Evolutionary conservation across 2,113 vertebrate genomes (phyloP), one percentile per base, ranked within the genome.

Genomic region (Caracal caracal): DNA sequence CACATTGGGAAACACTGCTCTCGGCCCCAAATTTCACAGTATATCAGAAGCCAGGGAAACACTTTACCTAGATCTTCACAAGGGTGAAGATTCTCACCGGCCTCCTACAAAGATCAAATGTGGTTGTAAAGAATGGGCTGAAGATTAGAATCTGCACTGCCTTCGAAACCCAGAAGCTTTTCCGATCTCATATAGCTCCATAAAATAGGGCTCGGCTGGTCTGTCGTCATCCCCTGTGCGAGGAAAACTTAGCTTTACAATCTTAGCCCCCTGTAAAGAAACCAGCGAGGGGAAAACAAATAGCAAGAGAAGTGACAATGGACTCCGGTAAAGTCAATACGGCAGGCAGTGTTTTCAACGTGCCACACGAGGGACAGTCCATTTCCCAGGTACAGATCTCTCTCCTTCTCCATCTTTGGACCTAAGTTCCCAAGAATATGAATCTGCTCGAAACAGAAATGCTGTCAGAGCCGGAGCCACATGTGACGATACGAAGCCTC

Each of bases 51-150:
- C 81, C 81, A 93, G 59, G 56, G 90, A 98, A 92, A 87, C 37
- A 53, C 73, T 96, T 96, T 82, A 97, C 86, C 92, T 40, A 92
- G 86, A 93, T 90, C 97, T 95, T 95, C 49, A 47, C 79, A 71
- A 95, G 92, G 65, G 84, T 95, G 82, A 87, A 96, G 43, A 79
- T 33, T 93, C 93, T 96, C 93, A 56, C 24, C 47, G 93, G 66
- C 26, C 43, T 95, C 83, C 89, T 86, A 85, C 56, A 96, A 96
- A 94, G 92, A 81, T 86, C 93, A 94, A 85, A 68, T 88, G 43
- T 76, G 28, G 71, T 91, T 78, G 95, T 79, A 76, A 91, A 95
- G 56, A 94, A 96, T 43, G 66, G n/a, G 80, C 24, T 47, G 82
- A 89, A 85, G 86, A 97, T 94, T 86, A 96, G 65, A 84, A 95